These are phyloP conservation scores for Lophius americanus DNA, from an alignment of 2,797 vertebrate genomes.

Conservation along the genomic window DNA sequence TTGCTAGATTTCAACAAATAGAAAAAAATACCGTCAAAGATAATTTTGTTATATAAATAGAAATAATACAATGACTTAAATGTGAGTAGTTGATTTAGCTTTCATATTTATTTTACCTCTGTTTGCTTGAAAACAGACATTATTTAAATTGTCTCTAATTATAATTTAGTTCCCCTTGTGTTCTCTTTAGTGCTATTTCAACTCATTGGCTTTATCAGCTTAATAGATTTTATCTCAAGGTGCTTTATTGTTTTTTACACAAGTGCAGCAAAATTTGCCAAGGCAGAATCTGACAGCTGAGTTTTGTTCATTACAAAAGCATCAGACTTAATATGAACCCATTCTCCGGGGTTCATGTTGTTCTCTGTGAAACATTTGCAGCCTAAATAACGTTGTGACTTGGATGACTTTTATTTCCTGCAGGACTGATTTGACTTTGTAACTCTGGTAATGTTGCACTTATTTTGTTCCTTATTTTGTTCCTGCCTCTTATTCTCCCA, in stretches of 20 bases:
- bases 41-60: not conserved
- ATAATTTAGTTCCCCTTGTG: conserved; percentile 16
- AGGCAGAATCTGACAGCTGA: conserved; percentile 31
- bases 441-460: conserved; percentile 17
- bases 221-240: conserved; percentile 35
- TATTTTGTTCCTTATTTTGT: conserved; percentile 2
- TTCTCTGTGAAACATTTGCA: conserved; percentile 6
- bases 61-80: not conserved
- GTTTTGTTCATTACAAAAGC: conserved; percentile 36
- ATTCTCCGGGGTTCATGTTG: conserved; percentile 22
- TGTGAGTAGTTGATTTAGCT: too few species aligned
- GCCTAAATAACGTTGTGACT: conserved; percentile 33
- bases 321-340: conserved; percentile 36
- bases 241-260: conserved; percentile 43
- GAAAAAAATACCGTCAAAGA: too few species aligned
- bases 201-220: conserved; percentile 35
- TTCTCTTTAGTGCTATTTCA: conserved; percentile 13
- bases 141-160: conserved; percentile 18
- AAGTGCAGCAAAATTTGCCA: conserved; percentile 20
- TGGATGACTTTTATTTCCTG: conserved; percentile 27
- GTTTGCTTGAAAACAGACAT: conserved; percentile 1
- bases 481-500: not conserved
- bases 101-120: not conserved
- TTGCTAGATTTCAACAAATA: not conserved
- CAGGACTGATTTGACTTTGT: conserved; percentile 24